These are phyloP conservation scores for Aphodius sticticus DNA, from an alignment of 2,888 invertebrate species.

Conservation along the genomic window DNA sequence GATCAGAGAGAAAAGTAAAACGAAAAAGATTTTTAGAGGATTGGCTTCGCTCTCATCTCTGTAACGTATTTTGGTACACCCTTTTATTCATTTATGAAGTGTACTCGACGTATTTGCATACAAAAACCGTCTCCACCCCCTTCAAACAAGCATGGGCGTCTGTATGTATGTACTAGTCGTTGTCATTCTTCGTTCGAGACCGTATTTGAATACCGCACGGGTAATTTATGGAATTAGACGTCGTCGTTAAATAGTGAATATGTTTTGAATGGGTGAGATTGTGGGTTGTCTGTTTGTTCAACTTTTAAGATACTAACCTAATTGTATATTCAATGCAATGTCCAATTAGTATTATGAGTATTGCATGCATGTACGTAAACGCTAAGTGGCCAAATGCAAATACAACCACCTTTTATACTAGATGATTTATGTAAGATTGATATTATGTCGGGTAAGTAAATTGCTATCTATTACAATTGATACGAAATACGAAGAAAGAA, in stretches of 20 bases:
- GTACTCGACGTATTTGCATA: conserved; percentile 45
- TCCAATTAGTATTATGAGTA: no score
- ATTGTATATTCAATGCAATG: no score
- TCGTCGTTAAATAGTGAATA: neutral
- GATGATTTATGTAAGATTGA: no score
- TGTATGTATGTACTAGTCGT: conserved; percentile 21
- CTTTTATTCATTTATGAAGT: conserved; percentile 44
- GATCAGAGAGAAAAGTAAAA: conserved; percentile 23
- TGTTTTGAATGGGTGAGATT: neutral
- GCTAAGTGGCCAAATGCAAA: no score
- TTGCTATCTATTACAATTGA: no score
- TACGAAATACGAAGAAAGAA: no score
- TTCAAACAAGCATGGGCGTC: conserved; percentile 37
- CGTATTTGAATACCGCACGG: conserved; percentile 20
- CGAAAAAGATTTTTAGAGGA: conserved; percentile 38
- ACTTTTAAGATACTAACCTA: neutral
- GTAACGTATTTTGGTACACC: conserved; percentile 40
- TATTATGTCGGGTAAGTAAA: no score
- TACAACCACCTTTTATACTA: no score
- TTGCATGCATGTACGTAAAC: no score
- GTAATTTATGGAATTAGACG: conserved; percentile 26
- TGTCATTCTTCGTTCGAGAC: neutral
- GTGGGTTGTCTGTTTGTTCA: neutral
- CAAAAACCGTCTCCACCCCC: conserved; percentile 45
- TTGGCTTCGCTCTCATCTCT: conserved; percentile 37